Conservation (phyloP, 2,888 invertebrate genomes). For the Heliconius ethilla region DNA sequence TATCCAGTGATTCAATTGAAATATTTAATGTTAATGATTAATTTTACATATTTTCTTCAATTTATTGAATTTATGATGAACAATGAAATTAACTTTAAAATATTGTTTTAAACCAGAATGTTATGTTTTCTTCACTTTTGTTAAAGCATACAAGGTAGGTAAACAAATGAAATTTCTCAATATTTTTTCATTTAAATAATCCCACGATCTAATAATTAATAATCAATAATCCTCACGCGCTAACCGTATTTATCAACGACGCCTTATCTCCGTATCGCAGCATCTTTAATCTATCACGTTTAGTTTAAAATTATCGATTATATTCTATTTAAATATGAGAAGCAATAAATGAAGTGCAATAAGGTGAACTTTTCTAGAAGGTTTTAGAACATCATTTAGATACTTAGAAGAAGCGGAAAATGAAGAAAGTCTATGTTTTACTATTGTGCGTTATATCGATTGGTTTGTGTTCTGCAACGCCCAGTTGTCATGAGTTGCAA, state of each 20-base stretch:
- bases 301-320: constrained; percentile 38
- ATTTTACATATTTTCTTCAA: neutral
- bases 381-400: neutral
- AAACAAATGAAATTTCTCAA: neutral
- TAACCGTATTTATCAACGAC: constrained; percentile 31
- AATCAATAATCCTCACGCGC: constrained; percentile 21
- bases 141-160: neutral
- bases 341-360: constrained; percentile 29
- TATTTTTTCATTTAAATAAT: neutral
- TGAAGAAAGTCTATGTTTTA: constrained; percentile 54
- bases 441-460: constrained; percentile 56
- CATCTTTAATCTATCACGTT: constrained; percentile 45
- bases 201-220: neutral
- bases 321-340: constrained; percentile 45
- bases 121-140: neutral
- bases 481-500: constrained; percentile 57
- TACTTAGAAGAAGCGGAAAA: constrained; percentile 43
- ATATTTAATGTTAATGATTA: neutral
- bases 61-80: too few relatives aligned
- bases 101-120: neutral
- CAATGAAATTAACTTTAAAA: too few relatives aligned
- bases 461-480: constrained; percentile 57
- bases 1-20: neutral
- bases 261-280: constrained; percentile 39
- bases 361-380: constrained; percentile 28